phyloP scores from a whole-genome alignment of 2,797 vertebrate genomes.

The Enteromius fasciolatus region DNA sequence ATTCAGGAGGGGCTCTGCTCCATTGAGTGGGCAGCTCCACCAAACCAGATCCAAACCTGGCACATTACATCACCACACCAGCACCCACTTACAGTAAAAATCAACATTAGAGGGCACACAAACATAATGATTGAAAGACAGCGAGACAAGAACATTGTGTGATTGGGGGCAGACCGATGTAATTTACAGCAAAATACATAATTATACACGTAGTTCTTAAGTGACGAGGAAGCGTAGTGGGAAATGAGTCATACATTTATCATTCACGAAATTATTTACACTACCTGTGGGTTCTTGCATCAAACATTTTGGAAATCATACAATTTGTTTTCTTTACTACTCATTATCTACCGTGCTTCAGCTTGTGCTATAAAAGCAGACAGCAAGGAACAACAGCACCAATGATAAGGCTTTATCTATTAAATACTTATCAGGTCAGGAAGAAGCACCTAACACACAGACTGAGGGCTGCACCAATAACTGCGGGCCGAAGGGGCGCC shows the following conservation, averaged over 20 bases:
- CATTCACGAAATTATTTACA: slow-evolving; percentile 26
- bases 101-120: not conserved
- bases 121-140: slow-evolving; percentile 26
- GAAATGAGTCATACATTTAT: slow-evolving; percentile 47
- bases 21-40: slow-evolving; percentile 17
- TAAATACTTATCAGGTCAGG: slow-evolving; percentile 62
- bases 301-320: slow-evolving; percentile 34
- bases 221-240: slow-evolving; percentile 5
- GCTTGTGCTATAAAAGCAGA: slow-evolving; percentile 55
- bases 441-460: slow-evolving; percentile 58
- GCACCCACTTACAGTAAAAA: slow-evolving; percentile 19
- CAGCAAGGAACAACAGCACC: slow-evolving; percentile 48
- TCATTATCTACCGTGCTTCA: slow-evolving; percentile 46
- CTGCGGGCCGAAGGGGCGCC: slow-evolving; percentile 39
- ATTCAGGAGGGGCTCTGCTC: slow-evolving; percentile 21
- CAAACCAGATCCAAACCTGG: slow-evolving; percentile 22
- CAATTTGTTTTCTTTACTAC: slow-evolving; percentile 27
- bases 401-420: slow-evolving; percentile 67
- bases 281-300: slow-evolving; percentile 35
- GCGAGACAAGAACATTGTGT: slow-evolving; percentile 4
- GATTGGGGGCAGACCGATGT: not conserved
- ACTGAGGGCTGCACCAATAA: slow-evolving; percentile 52
- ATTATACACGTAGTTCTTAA: slow-evolving; percentile 24
- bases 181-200: slow-evolving; percentile 9
- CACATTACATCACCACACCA: slow-evolving; percentile 30